Conservation (phyloP, 2,888 invertebrate genomes). For the Petrolisthes cinctipes region DNA sequence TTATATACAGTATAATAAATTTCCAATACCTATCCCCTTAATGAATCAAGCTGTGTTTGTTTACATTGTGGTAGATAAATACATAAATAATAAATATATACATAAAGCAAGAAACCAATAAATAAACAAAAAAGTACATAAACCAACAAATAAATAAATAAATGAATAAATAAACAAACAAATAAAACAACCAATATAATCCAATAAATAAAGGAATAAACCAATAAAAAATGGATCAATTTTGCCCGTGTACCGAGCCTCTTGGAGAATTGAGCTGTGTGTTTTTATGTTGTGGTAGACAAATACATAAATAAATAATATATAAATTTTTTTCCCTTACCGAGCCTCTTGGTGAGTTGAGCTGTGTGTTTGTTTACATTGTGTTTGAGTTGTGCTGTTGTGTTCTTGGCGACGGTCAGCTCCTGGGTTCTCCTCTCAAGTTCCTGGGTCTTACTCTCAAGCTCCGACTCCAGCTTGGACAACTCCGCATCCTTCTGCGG, state of each 20-base stretch:
- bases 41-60: not conserved
- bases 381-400: constrained; percentile 36
- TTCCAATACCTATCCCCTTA: not conserved
- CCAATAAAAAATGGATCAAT: not conserved
- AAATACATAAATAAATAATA: not conserved
- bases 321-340: constrained; percentile 13
- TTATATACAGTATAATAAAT: not conserved
- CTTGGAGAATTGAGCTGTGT: not conserved
- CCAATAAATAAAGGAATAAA: not conserved
- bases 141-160: not conserved
- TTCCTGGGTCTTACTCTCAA: constrained; percentile 49
- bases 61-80: too few species aligned
- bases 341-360: constrained; percentile 47
- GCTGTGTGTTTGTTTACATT: constrained; percentile 41
- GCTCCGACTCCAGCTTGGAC: constrained; percentile 43
- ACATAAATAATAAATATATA: constrained; percentile 16
- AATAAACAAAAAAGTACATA: not conserved
- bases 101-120: not conserved
- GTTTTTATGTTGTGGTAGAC: not conserved
- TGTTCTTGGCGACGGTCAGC: constrained; percentile 25
- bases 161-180: too few species aligned
- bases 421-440: constrained; percentile 49
- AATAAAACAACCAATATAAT: too few species aligned
- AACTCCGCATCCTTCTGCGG: constrained; percentile 50
- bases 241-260: not conserved